Evolutionary conservation across 2,797 vertebrate genomes (phyloP), one percentile per base, ranked within the genome.

Genomic region (Tenualosa ilisha): DNA sequence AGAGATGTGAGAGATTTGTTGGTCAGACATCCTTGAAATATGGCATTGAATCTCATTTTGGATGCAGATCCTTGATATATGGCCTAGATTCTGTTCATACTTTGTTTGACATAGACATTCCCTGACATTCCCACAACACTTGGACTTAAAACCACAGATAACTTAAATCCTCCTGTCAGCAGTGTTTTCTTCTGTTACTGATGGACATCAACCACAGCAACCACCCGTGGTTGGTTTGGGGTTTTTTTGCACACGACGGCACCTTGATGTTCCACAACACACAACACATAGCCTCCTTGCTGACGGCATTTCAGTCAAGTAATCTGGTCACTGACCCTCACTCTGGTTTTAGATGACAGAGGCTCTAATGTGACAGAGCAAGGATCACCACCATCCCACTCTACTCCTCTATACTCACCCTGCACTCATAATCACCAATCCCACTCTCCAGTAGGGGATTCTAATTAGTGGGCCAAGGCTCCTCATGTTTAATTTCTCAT

Each of bases 401-500:
- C 50, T 2, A 51, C 50, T 12, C 50, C 7, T 2, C 50, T 12
- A 9, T 51, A 46, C 46, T 7, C 46, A 46, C 46, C 46, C 56
- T 59, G 22, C 1, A 7, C 59, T 63, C 59, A 63, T 24, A 63
- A 63, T 24, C 22, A 63, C 2, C 59, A 63, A 24, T 24, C 59
- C 59, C 22, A 24, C 59, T 63, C 59, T 63, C 22, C 8, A n/a
- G 59, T 6, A 63, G n/a, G 3, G 7, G 59, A 11, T 8, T 24
- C 22, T 63, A 63, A 24, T 63, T 63, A 63, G 59, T 2, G 22
- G 6, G 22, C 7, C 59, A 9, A n/a, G 59, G 7, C n/a, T 63
- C 59, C 59, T 63, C 15, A 59, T 68, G 50, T 83, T 91, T 85
- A 86, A 81, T 88, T 91, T 85, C 85, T 89, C 89, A 86, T 88